Base-by-base conservation (phyloP, 1,140 invertebrate genomes). In the Polypedilum pembai region DNA sequence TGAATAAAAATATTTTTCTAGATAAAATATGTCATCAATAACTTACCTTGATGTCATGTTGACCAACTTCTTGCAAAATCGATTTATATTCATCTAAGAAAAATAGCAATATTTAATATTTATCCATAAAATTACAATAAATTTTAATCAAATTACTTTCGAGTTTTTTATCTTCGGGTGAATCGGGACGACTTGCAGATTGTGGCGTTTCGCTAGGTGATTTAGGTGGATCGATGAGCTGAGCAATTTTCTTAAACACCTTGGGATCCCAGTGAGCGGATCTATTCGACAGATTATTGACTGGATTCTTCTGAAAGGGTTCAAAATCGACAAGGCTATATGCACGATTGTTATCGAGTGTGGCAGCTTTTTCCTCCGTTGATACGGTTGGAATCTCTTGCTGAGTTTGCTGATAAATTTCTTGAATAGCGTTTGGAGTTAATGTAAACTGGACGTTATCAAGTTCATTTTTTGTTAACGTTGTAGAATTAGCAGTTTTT, bases 161-260 rank as follows among this genome's bases (percentile, higher is more conserved):
- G n/a, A 56, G 45, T 56, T 56, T 56, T 56, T 56, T 56, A 8
- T 56, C 45, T n/a, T 56, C 45, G 12, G 45, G 45, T 15, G 45
- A 56, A 15, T 56, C n/a, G 4, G 45, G 45, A 56, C 45, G 45
- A 56, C 45, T 56, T 4, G 12, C 4, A n/a, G 76, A 78, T 63
- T 80, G 80, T 15, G 80, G 81, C n/a, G 81, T 80, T 73, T 82
- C 81, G 73, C 79, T 80, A 3, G 80, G 80, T n/a, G 81, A 81
- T 69, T 82, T 82, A 45, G 81, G 81, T 73, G 80, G 81, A 75
- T 82, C 80, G 73, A 78, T 80, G 75, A 82, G 79, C 41, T 77
- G 79, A 76, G 80, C 76, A 7, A 63, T 74, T 45, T 75, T 75
- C 18, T 18, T 18, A 18, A 69, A 69, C n/a, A 69, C 65, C 18